Evolutionary conservation across 2,113 vertebrate species (phyloP).

Genomic region (Serinus canaria): DNA sequence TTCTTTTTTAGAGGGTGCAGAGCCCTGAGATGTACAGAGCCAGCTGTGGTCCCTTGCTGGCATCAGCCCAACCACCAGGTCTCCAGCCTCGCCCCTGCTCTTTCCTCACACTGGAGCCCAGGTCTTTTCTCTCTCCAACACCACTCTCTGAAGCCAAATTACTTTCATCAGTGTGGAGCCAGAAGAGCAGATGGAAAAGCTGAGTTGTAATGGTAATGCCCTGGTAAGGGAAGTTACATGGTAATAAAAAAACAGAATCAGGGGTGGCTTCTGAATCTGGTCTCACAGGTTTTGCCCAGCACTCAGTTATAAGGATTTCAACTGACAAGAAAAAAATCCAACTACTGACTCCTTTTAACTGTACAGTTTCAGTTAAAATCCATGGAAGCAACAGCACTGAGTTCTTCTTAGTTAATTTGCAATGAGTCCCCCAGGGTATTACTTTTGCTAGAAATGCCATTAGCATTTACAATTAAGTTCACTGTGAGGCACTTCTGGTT

Average conservation of each 20-base stretch:
- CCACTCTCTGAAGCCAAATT: background rate
- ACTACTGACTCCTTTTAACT: background rate
- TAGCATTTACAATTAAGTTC: slow-evolving; percentile 39
- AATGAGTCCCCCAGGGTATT: background rate
- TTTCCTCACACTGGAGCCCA: background rate
- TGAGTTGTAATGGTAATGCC: background rate
- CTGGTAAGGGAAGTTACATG: background rate
- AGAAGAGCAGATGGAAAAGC: background rate
- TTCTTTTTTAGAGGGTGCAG: background rate
- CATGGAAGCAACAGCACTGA: background rate
- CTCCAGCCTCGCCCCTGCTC: background rate
- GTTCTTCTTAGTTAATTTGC: background rate
- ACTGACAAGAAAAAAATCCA: background rate
- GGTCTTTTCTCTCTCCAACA: background rate
- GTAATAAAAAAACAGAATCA: background rate
- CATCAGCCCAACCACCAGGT: background rate
- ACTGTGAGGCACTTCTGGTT: slow-evolving; percentile 43
- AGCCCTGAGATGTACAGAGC: background rate
- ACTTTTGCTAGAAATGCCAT: slow-evolving; percentile 22
- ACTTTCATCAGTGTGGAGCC: background rate
- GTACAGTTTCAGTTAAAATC: background rate
- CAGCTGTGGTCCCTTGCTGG: background rate
- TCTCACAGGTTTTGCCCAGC: background rate
- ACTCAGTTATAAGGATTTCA: background rate
- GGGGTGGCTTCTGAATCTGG: background rate